phyloP scores from a whole-genome alignment of 2,797 vertebrate species.

The Cyprinella venusta region DNA sequence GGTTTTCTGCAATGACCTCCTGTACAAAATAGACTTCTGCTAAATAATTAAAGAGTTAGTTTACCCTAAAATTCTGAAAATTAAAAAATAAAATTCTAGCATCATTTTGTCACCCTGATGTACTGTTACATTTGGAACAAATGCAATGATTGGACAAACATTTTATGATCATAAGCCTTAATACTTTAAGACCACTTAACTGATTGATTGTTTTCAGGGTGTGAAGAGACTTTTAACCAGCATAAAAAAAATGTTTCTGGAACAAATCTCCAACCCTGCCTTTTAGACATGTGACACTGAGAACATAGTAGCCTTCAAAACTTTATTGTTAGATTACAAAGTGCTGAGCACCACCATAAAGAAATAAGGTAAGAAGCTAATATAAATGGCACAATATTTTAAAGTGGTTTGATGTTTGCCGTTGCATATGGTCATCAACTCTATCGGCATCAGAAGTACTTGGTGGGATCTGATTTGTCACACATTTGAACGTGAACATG shows the following conservation, averaged over 20 bases:
- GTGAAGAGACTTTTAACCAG: too few relatives aligned
- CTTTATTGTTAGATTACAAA: constrained; percentile 12
- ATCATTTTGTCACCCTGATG: not conserved
- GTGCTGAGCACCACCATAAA: not conserved
- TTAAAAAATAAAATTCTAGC: not conserved
- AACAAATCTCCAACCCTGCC: not conserved
- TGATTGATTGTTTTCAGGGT: too few relatives aligned
- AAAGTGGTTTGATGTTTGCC: not conserved
- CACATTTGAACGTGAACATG: constrained; percentile 78
- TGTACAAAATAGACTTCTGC: constrained; percentile 45
- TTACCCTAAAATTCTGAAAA: not conserved
- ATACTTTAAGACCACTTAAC: too few relatives aligned
- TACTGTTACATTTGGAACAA: not conserved
- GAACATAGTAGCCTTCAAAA: not conserved
- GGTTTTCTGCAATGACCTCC: not conserved
- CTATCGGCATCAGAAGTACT: constrained; percentile 63
- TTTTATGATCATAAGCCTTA: too few relatives aligned
- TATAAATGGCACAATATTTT: not conserved
- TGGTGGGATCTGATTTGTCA: constrained; percentile 62
- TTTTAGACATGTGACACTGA: not conserved
- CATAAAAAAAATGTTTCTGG: too few relatives aligned
- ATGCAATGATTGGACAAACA: too few relatives aligned
- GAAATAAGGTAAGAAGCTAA: not conserved
- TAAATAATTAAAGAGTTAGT: constrained; percentile 52
- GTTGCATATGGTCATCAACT: not conserved